Evolutionary conservation across 1,140 invertebrate genomes (phyloP), one percentile per base, ranked within the genome.

Genomic region (Drosophila oshimai): DNA sequence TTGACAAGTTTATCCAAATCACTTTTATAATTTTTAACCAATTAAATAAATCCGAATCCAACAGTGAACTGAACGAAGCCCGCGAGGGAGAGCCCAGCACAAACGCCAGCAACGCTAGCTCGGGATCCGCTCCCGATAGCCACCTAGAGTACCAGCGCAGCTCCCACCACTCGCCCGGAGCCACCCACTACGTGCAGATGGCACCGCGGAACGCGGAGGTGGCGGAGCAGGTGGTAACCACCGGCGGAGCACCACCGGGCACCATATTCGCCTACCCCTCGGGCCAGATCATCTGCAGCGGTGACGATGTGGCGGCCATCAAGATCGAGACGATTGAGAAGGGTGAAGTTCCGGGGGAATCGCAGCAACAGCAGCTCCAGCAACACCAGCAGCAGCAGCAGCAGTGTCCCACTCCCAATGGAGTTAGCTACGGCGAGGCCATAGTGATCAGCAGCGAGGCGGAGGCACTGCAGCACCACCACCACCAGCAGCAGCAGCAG

Each of bases 161-260:
- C 6, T 33, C 81, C 0, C 75, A 78, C 20, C 84, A 86, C 17
- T 87, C 84, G 2, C 74, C 89, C 3, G 71, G 57, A 6, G 44
- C 74, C 24, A 68, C 68, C 3, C 87, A 89, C 33, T 90, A 86
- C 51, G 88, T 90, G 9, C 89, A 90, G 41, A 89, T 90, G 89
- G 83, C 89, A 20, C 89, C 89, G 1, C 62, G 89, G 0, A 89
- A 49, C 6, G 65, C 78, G 0, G 78, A 81, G n/a, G 69, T 84
- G 44, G 36, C 72, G 7, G 70, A 84, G 33, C 86, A 77, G 46
- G 74, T 71, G 60, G 22, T 26, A 7, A 17, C 50, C 36, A n/a
- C 39, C 10, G 28, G 28, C 4, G 61, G 37, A 51, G 64, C 68
- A 4, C 37, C 73, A 6, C 41, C 74, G 0, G 51, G 54, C 13